Percentiles rank a stretch among this genome's conserved stretches.
Evolutionary conservation across 2,888 invertebrate species (phyloP).

Genomic region (Beris chalybata): DNA sequence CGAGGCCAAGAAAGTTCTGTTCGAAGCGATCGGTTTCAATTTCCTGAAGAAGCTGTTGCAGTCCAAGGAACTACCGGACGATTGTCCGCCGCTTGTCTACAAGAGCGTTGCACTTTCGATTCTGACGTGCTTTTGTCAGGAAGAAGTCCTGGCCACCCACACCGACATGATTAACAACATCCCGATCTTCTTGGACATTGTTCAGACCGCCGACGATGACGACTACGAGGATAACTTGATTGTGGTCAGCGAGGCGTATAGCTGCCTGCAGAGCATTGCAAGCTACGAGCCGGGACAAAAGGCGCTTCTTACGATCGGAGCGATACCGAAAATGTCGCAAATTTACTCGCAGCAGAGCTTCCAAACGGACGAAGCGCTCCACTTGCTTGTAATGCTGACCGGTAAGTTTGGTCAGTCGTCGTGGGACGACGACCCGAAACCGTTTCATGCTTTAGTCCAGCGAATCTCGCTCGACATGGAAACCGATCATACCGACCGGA

Average conservation of each 20-base stretch:
- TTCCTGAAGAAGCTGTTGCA: conserved; percentile 81
- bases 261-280: conserved; percentile 81
- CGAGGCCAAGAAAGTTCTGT: conserved; percentile 76
- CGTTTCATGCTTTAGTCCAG: conserved; percentile 79
- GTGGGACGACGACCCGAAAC: conserved; percentile 77
- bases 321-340: conserved; percentile 79
- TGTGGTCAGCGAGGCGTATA: conserved; percentile 83
- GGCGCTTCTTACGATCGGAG: conserved; percentile 75
- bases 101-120: conserved; percentile 89
- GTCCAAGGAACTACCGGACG: conserved; percentile 76
- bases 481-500: conserved; percentile 83
- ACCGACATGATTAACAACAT: conserved; percentile 82
- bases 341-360: conserved; percentile 87
- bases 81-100: conserved; percentile 86
- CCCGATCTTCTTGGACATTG: conserved; percentile 80
- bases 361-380: conserved; percentile 85
- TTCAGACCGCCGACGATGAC: conserved; percentile 80
- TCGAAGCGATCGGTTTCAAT: conserved; percentile 86
- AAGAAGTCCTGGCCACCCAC: conserved; percentile 77
- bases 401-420: conserved; percentile 71
- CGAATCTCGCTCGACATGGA: conserved; percentile 86
- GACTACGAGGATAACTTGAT: conserved; percentile 85
- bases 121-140: conserved; percentile 82
- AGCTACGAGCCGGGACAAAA: conserved; percentile 76
- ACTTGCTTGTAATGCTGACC: conserved; percentile 75